These are phyloP conservation scores for Bhutanitis thaidina DNA, from an alignment of 2,888 invertebrate species.

Conservation along the genomic window DNA sequence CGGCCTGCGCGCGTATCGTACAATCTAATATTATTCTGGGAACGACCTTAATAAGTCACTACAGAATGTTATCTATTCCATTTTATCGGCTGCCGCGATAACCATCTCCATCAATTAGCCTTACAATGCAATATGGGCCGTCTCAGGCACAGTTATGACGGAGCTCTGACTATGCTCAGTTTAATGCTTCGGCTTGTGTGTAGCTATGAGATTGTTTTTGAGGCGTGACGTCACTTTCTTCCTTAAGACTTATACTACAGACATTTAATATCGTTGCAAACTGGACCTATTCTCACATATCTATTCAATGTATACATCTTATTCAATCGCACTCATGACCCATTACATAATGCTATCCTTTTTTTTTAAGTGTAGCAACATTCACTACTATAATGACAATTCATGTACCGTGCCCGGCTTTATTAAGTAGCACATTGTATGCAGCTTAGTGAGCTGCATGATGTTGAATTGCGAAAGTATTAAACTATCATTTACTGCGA, in stretches of 20 bases:
- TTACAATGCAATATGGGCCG: conserved; percentile 77
- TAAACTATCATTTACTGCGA: too few relatives aligned
- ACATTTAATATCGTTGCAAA: too few relatives aligned
- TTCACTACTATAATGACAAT: too few relatives aligned
- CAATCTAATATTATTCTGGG: conserved; percentile 81
- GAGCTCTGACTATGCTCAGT: conserved; percentile 30
- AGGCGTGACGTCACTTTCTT: conserved; percentile 1
- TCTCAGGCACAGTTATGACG: conserved; percentile 67
- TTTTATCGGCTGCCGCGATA: conserved; percentile 75
- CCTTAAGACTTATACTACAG: background rate
- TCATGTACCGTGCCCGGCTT: too few relatives aligned
- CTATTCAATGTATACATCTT: too few relatives aligned
- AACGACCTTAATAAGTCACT: conserved; percentile 81
- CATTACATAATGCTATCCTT: too few relatives aligned
- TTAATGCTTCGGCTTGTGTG: conserved; percentile 8
- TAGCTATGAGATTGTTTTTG: background rate
- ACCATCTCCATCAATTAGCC: conserved; percentile 79
- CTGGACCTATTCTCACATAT: too few relatives aligned
- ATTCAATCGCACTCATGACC: too few relatives aligned
- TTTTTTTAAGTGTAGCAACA: too few relatives aligned
- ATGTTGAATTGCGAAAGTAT: too few relatives aligned
- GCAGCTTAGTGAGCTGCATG: too few relatives aligned
- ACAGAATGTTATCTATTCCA: conserved; percentile 81
- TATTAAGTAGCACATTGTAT: too few relatives aligned
- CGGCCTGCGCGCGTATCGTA: conserved; percentile 60